Evolutionary conservation across 35 echinoderm and acorn worm species (phyloP).

Genomic region (Stichopus chloronotus): DNA sequence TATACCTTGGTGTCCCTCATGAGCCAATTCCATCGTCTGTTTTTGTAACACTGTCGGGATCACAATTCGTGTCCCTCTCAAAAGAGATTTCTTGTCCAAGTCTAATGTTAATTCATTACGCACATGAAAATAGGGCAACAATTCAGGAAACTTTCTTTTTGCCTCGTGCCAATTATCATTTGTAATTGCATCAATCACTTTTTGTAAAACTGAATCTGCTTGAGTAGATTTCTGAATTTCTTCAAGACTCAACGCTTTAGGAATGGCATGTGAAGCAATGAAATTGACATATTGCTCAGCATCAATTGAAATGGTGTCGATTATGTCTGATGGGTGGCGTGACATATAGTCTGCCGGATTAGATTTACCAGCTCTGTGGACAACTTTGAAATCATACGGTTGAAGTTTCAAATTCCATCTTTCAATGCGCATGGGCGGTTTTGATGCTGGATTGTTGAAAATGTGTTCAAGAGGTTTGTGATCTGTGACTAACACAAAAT

Average conservation of each 20-base stretch:
- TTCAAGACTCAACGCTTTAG: conserved; percentile 26
- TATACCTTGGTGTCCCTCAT: conserved; percentile 46
- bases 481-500: conserved; percentile 62
- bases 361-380: background rate
- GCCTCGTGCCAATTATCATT: conserved; percentile 43
- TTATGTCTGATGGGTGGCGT: conserved; percentile 36
- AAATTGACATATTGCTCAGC: conserved; percentile 60
- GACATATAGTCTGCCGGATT: conserved; percentile 71
- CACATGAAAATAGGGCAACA: too few species aligned
- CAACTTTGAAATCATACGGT: background rate
- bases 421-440: conserved; percentile 40
- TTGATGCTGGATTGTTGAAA: conserved; percentile 53
- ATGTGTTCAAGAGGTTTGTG: conserved; percentile 71
- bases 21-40: conserved; percentile 31
- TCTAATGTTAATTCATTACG: too few species aligned
- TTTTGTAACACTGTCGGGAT: background rate
- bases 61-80: conserved; percentile 34
- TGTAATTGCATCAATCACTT: background rate
- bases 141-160: background rate
- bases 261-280: conserved; percentile 38
- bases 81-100: too few species aligned
- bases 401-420: conserved; percentile 46
- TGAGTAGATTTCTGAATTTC: conserved; percentile 52
- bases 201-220: conserved; percentile 50
- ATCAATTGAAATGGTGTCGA: background rate